Evolutionary conservation across 2,888 invertebrate species (phyloP), one percentile per base, ranked within the genome.

Genomic region (Phyllotreta striolata): DNA sequence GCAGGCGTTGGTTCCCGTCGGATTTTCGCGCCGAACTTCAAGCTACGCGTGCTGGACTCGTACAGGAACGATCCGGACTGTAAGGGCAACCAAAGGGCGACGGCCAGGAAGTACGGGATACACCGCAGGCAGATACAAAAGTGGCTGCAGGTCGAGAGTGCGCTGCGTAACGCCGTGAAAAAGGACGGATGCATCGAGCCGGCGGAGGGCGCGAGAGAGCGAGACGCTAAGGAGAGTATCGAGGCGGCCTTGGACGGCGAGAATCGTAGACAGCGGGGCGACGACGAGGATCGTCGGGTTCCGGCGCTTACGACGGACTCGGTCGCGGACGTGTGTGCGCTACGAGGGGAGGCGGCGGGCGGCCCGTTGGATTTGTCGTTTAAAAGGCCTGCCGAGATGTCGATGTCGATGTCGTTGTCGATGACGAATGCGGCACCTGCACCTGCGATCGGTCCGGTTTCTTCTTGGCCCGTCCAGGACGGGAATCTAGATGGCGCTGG

Each of bases 121-220:
- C 94, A 95, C 80, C 86, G 94, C 63, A 87, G 94, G 64, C 94
- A 95, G 82, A 94, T 95, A 73, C 94, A 95, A 82, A 94, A 95
- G 85, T 95, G 94, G 94, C 83, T 95, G 70, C 94, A 94, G 82
- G 92, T 91, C 76, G 93, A 93, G 81, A 87, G 88, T 66, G 89
- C 89, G 79, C 83, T 94, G 69, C 86, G 93, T 74, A 91, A 89
- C 66, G 90, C 90, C 73, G 89, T 92, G 67, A 84, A 84, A 57
- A 86, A 86, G 75, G 79, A 74, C 62, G 76, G 75, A 67, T 70
- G 69, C 55, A 68, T 72, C 55, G 58, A 58, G 49, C 40, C 40
- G 43, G 51, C 63, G 9, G 61, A 63, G 47, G 57, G 59, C 56
- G 64, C 57, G 60, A 62, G 57, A 62, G 63, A 65, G 68, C 63